Conservation (phyloP, 2,113 vertebrate genomes). For the Xiphophorus hellerii region DNA sequence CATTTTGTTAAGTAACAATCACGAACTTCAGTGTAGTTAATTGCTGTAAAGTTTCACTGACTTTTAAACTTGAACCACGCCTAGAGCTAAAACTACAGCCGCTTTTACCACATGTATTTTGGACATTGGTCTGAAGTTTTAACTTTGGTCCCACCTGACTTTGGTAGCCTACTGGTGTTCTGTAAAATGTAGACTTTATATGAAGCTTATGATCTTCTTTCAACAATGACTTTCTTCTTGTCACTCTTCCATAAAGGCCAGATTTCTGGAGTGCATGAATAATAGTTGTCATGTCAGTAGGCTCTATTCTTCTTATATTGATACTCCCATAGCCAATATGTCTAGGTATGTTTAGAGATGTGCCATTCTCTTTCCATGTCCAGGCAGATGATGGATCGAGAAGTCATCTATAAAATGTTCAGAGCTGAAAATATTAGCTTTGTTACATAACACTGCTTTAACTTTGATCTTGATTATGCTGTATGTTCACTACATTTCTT, state of each 20-base stretch:
- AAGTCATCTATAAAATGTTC: not conserved
- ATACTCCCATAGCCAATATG: not conserved
- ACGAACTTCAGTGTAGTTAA: not conserved
- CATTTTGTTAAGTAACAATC: not conserved
- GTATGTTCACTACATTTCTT: not conserved
- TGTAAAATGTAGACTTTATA: not conserved
- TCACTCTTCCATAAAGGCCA: not conserved
- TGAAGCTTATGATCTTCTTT: not conserved
- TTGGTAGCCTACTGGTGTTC: not conserved
- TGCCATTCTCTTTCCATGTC: not conserved
- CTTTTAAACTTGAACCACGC: too few species aligned
- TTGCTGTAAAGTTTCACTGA: not conserved
- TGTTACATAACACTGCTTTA: not conserved
- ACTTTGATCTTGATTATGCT: not conserved
- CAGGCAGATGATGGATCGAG: not conserved
- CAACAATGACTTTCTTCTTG: not conserved
- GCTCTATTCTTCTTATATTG: not conserved
- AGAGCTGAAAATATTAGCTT: not conserved
- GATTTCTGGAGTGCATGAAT: not conserved
- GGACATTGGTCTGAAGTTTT: too few species aligned
- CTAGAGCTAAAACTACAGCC: too few species aligned
- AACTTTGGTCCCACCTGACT: not conserved
- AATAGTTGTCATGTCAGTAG: too few species aligned
- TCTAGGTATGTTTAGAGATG: not conserved
- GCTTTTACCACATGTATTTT: too few species aligned